phyloP scores from a whole-genome alignment of 2,888 invertebrate genomes.

The Venustoraphidia nigricollis region DNA sequence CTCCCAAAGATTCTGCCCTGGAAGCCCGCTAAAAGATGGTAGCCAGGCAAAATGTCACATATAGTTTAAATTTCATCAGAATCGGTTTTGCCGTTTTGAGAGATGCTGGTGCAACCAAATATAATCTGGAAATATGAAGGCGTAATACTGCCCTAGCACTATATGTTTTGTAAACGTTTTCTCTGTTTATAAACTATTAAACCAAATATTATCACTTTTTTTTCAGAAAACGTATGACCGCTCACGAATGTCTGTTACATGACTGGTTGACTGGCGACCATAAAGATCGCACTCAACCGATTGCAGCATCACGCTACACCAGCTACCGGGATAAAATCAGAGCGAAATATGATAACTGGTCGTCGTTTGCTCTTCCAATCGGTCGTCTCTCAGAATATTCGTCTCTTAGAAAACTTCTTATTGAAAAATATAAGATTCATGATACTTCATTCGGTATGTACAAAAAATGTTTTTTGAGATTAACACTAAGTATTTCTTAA shows the following conservation, averaged over 20 bases:
- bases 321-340: slow-evolving; percentile 78
- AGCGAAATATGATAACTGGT: slow-evolving; percentile 64
- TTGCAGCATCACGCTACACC: slow-evolving; percentile 73
- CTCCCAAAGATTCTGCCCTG: no score
- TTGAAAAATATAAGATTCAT: slow-evolving; percentile 93
- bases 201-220: slow-evolving; percentile 4
- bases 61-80: no score
- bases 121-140: no score
- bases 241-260: slow-evolving; percentile 92
- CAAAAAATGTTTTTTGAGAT: not conserved
- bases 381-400: slow-evolving; percentile 96
- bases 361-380: slow-evolving; percentile 80
- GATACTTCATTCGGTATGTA: slow-evolving; percentile 81
- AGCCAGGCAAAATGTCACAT: no score
- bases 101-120: no score
- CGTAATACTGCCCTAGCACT: no score
- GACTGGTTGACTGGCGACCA: slow-evolving; percentile 88
- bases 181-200: not conserved
- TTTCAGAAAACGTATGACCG: slow-evolving; percentile 85
- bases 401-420: slow-evolving; percentile 82
- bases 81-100: no score
- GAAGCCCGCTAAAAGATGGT: no score
- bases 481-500: no score
- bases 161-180: not conserved
- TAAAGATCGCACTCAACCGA: slow-evolving; percentile 54